Evolutionary conservation across 2,888 invertebrate genomes (phyloP).

Genomic region (Mesorhabditis spiculigera): DNA sequence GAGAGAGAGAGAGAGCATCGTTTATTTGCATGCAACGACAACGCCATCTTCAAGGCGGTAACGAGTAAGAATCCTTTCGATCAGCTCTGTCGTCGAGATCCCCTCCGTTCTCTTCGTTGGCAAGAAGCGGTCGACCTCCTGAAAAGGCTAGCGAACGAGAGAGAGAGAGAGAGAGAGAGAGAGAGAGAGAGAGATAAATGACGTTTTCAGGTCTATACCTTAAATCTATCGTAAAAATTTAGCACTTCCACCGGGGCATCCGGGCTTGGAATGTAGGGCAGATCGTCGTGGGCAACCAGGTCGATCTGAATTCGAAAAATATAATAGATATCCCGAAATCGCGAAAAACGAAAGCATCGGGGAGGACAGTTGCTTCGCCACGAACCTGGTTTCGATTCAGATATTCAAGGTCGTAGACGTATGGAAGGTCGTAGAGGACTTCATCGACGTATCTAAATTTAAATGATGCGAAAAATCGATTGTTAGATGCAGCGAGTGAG

Average conservation of each 20-base stretch:
- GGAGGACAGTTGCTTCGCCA: too few relatives aligned
- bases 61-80: slow-evolving; percentile 23
- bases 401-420: slow-evolving; percentile 85
- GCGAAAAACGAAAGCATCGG: too few relatives aligned
- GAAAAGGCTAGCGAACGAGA: not conserved
- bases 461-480: too few relatives aligned
- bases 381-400: slow-evolving; percentile 72
- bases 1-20: too few relatives aligned
- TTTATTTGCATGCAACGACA: too few relatives aligned
- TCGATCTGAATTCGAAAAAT: slow-evolving; percentile 11
- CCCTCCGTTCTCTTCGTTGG: slow-evolving; percentile 23
- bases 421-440: slow-evolving; percentile 85
- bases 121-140: slow-evolving; percentile 26
- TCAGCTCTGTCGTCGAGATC: slow-evolving; percentile 30
- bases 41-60: too few relatives aligned
- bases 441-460: slow-evolving; percentile 92
- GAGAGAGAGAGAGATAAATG: not conserved
- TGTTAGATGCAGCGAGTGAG: too few relatives aligned
- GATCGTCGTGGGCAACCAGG: slow-evolving; percentile 26
- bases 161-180: too few relatives aligned
- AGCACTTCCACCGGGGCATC: slow-evolving; percentile 11
- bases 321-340: too few relatives aligned
- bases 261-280: slow-evolving; percentile 21
- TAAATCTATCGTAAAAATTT: slow-evolving; percentile 32
- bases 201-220: slow-evolving; percentile 13